These are phyloP conservation scores for Silurus glanis DNA, from an alignment of 2,113 vertebrate genomes.

Conservation along the genomic window DNA sequence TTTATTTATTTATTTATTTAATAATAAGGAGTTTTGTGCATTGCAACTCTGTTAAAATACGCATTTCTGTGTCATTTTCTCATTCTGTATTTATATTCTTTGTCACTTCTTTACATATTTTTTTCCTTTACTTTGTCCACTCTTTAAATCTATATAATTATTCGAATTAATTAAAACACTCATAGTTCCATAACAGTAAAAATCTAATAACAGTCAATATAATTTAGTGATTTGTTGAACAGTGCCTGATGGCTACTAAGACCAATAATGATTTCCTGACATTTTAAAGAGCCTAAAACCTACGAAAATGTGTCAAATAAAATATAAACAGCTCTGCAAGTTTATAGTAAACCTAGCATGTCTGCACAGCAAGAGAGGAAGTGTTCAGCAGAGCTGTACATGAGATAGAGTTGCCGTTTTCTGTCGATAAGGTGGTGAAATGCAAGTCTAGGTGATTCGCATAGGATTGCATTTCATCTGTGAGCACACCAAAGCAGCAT, in stretches of 20 bases:
- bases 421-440: slow-evolving; percentile 46
- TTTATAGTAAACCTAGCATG: not conserved
- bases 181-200: not conserved
- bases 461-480: slow-evolving; percentile 42
- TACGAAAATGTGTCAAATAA: not conserved
- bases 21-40: not conserved
- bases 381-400: not conserved
- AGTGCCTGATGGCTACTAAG: not conserved
- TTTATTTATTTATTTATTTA: not conserved
- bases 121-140: not conserved
- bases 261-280: not conserved
- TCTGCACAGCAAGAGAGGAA: slow-evolving; percentile 1
- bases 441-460: slow-evolving; percentile 42
- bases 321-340: not conserved
- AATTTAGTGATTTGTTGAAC: not conserved
- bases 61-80: not conserved
- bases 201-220: not conserved
- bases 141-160: not conserved
- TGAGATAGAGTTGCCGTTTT: slow-evolving; percentile 37
- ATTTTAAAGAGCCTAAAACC: not conserved
- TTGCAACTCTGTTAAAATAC: not conserved
- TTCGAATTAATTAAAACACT: not conserved
- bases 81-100: not conserved
- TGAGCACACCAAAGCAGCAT: slow-evolving; percentile 42
- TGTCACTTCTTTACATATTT: not conserved